Conservation (phyloP, 2,113 vertebrate species). For the Melanostigma gelatinosum region DNA sequence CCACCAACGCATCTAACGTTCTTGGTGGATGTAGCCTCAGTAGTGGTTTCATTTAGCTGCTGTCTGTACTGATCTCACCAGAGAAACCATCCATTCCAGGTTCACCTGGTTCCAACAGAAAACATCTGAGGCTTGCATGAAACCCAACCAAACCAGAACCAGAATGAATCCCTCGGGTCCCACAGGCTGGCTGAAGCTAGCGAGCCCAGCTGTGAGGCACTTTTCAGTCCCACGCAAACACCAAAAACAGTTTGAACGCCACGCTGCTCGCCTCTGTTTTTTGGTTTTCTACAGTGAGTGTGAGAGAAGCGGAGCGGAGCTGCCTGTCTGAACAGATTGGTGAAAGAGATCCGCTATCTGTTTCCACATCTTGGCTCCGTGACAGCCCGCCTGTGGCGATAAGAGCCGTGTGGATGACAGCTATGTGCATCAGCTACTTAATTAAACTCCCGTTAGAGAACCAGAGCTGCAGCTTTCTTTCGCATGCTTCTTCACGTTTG, state of each 20-base stretch:
- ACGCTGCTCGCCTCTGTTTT: conserved; percentile 14
- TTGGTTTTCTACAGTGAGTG: conserved; percentile 33
- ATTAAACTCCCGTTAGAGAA: background rate
- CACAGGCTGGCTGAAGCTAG: conserved; percentile 6
- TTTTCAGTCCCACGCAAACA: conserved; percentile 15
- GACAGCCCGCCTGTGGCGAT: conserved; percentile 51
- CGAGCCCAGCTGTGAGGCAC: background rate
- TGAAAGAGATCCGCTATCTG: conserved; percentile 49
- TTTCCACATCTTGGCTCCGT: conserved; percentile 46
- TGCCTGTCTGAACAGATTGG: conserved; percentile 63
- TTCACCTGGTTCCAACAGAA: conserved; percentile 43
- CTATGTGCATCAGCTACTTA: conserved; percentile 20
- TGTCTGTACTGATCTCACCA: conserved; percentile 18
- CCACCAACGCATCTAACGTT: too few relatives aligned
- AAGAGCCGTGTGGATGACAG: conserved; percentile 23
- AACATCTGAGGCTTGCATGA: conserved; percentile 17
- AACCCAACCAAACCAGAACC: conserved; percentile 39
- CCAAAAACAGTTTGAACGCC: conserved; percentile 2
- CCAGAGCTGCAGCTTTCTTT: conserved; percentile 5
- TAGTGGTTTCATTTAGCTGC: conserved; percentile 26
- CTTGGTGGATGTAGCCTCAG: background rate
- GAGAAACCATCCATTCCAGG: conserved; percentile 15
- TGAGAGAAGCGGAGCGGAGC: conserved; percentile 48
- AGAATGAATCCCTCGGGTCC: conserved; percentile 13
- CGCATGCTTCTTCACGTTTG: conserved; percentile 33